These are phyloP conservation scores for Cerastis leucographa DNA, from an alignment of 2,888 invertebrate genomes.

Conservation along the genomic window DNA sequence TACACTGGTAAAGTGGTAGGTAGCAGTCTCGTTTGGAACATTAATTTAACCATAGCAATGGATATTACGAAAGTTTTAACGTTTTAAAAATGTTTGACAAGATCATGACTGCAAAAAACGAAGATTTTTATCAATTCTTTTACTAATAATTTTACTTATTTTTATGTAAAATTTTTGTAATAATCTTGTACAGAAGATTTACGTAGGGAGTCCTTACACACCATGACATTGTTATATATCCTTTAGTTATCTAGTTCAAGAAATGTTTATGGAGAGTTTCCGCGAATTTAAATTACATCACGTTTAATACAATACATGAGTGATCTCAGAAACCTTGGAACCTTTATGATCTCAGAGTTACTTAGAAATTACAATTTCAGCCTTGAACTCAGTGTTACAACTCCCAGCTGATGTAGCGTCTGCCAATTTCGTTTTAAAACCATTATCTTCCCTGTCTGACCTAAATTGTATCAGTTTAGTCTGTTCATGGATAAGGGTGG, in stretches of 20 bases:
- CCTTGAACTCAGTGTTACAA: slow-evolving; percentile 54
- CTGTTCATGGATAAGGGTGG: slow-evolving; percentile 67
- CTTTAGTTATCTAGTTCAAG: slow-evolving; percentile 10
- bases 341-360: slow-evolving; percentile 54
- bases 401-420: slow-evolving; percentile 23
- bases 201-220: neutral
- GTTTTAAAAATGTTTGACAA: neutral
- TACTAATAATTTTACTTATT: neutral
- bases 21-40: neutral
- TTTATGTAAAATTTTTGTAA: too few relatives aligned
- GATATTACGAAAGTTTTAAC: neutral
- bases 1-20: neutral
- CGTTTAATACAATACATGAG: slow-evolving; percentile 36
- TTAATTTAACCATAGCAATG: neutral
- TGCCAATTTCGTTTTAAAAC: slow-evolving; percentile 56
- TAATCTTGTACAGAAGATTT: neutral
- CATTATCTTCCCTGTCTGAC: slow-evolving; percentile 60
- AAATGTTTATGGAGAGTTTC: slow-evolving; percentile 31
- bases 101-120: neutral
- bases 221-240: neutral
- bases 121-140: neutral
- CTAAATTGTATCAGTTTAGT: slow-evolving; percentile 57
- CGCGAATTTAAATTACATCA: slow-evolving; percentile 46
- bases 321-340: slow-evolving; percentile 49
- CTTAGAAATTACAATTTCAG: slow-evolving; percentile 47